phyloP scores from a whole-genome alignment of 2,888 invertebrate genomes.

The Tipula lateralis region DNA sequence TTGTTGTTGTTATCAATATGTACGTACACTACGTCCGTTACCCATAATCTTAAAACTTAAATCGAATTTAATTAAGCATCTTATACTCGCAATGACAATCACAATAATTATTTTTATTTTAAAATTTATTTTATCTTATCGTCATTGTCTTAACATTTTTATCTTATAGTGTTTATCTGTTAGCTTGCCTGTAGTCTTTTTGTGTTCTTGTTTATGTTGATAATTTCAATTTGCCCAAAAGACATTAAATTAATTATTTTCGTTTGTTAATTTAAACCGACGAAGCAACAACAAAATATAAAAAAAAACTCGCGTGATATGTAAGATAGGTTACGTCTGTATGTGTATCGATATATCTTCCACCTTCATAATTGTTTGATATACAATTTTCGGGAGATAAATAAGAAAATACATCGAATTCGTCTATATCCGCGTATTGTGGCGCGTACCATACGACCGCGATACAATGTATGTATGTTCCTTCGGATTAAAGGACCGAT shows the following conservation, averaged over 20 bases:
- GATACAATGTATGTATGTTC: neutral
- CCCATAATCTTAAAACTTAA: too few species aligned
- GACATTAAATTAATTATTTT: neutral
- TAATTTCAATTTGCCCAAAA: neutral
- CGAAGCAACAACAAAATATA: neutral
- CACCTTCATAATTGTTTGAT: neutral
- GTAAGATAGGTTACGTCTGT: too few species aligned
- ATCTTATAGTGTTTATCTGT: too few species aligned
- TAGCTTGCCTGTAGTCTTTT: too few species aligned
- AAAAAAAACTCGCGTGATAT: neutral
- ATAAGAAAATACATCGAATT: neutral
- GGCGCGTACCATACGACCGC: neutral
- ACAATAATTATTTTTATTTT: too few species aligned
- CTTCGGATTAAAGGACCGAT: neutral
- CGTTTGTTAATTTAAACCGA: neutral
- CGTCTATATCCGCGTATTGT: neutral
- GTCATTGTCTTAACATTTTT: too few species aligned
- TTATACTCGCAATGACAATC: too few species aligned
- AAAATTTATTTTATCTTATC: too few species aligned
- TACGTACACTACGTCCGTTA: too few species aligned
- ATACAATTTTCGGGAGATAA: neutral
- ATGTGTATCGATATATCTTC: neutral
- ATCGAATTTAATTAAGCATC: too few species aligned
- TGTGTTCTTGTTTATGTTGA: neutral
- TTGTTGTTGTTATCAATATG: too few species aligned